Conservation (phyloP, 2,113 vertebrate genomes). For the Ctenomys sociabilis region DNA sequence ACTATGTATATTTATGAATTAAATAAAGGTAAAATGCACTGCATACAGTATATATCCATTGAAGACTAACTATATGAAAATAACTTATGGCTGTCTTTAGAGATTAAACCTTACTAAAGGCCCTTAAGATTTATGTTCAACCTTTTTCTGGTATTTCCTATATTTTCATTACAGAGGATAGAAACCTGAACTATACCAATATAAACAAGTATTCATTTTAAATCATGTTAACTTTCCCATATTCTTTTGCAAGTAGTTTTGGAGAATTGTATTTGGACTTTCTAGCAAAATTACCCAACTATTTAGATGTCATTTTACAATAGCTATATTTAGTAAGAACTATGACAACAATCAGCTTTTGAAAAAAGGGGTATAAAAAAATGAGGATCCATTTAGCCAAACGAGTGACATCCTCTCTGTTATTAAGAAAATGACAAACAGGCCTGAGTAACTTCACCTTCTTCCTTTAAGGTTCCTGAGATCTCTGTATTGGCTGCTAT, state of each 20-base stretch:
- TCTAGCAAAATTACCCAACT: background rate
- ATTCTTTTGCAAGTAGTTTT: background rate
- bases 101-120: background rate
- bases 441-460: background rate
- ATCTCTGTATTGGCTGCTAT: background rate
- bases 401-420: background rate
- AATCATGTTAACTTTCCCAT: background rate
- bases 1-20: background rate
- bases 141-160: background rate
- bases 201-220: background rate
- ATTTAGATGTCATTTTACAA: background rate
- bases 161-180: background rate
- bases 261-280: background rate
- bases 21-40: background rate
- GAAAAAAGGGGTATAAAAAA: background rate
- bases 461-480: background rate
- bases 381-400: background rate
- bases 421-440: background rate
- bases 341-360: background rate
- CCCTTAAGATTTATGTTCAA: background rate
- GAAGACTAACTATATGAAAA: background rate
- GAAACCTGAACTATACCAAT: background rate
- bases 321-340: background rate
- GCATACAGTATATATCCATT: background rate
- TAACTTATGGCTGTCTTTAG: background rate